Conservation (phyloP, 2,797 vertebrate genomes). For the Acanthopagrus latus region DNA sequence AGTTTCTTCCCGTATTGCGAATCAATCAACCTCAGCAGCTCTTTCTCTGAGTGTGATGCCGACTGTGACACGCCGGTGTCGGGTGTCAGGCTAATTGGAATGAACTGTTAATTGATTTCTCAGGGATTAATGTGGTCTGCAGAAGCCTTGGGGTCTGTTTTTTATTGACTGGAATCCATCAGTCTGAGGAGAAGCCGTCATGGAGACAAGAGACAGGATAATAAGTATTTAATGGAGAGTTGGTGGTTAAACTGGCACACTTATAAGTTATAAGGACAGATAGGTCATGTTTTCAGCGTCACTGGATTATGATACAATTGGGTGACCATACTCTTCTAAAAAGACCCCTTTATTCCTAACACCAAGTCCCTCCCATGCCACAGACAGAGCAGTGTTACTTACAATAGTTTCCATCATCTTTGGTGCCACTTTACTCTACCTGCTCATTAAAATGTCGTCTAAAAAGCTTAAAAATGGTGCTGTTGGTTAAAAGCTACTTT, state of each 20-base stretch:
- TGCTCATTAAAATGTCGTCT: no score
- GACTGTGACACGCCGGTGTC: constrained; percentile 44
- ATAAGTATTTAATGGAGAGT: not conserved
- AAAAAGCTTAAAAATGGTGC: no score
- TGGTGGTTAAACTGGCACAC: not conserved
- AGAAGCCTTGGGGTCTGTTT: constrained; percentile 43
- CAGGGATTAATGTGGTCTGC: constrained; percentile 58
- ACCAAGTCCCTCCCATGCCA: no score
- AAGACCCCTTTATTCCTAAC: no score
- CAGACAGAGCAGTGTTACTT: no score
- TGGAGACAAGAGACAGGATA: not conserved
- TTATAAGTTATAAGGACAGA: not conserved
- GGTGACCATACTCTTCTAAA: no score
- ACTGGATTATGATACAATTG: no score
- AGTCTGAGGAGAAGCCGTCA: constrained; percentile 23
- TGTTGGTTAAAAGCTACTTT: no score
- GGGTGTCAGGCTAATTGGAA: constrained; percentile 67
- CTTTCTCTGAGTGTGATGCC: constrained; percentile 25
- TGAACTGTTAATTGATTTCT: constrained; percentile 74
- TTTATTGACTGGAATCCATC: constrained; percentile 41
- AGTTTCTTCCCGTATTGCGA: constrained; percentile 7
- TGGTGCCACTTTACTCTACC: no score
- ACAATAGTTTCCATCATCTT: no score
- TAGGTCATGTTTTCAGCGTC: not conserved
- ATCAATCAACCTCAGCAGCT: constrained; percentile 41